Percentiles rank a stretch among this genome's conserved stretches.
phyloP scores from a whole-genome alignment of 1,140 invertebrate species.

The Heliconius himera region DNA sequence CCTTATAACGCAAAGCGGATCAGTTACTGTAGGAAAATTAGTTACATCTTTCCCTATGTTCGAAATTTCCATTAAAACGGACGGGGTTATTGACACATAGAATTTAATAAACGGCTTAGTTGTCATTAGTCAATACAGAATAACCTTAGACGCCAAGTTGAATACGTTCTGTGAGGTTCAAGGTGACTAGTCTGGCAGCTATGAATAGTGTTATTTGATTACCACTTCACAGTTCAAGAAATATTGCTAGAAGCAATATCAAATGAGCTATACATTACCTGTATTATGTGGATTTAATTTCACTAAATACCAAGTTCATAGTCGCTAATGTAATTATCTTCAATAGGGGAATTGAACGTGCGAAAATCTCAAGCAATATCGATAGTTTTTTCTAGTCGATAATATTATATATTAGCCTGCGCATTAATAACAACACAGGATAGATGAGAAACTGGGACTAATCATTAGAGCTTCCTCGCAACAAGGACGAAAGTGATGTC shows the following conservation, averaged over 20 bases:
- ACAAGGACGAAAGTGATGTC: conserved; percentile 76
- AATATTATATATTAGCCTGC: conserved; percentile 57
- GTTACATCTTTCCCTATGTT: conserved; percentile 25
- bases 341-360: not conserved
- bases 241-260: conserved; percentile 20
- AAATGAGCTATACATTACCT: not conserved
- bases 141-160: conserved; percentile 53
- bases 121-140: conserved; percentile 37
- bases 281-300: conserved; percentile 16
- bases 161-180: conserved; percentile 48
- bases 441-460: conserved; percentile 74
- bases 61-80: conserved; percentile 26
- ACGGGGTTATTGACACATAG: conserved; percentile 37
- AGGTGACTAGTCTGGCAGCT: conserved; percentile 40
- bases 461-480: conserved; percentile 63
- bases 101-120: conserved; percentile 26
- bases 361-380: conserved; percentile 40
- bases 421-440: conserved; percentile 70
- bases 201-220: conserved; percentile 44
- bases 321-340: conserved; percentile 20
- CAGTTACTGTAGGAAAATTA: conserved; percentile 42
- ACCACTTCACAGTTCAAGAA: conserved; percentile 35
- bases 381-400: conserved; percentile 55
- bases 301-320: not conserved
- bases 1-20: conserved; percentile 38